A percentile compares a stretch with the other conserved stretches of the same genome.
Evolutionary conservation across 2,113 vertebrate genomes (phyloP).

Genomic region (Brachionichthys hirsutus): DNA sequence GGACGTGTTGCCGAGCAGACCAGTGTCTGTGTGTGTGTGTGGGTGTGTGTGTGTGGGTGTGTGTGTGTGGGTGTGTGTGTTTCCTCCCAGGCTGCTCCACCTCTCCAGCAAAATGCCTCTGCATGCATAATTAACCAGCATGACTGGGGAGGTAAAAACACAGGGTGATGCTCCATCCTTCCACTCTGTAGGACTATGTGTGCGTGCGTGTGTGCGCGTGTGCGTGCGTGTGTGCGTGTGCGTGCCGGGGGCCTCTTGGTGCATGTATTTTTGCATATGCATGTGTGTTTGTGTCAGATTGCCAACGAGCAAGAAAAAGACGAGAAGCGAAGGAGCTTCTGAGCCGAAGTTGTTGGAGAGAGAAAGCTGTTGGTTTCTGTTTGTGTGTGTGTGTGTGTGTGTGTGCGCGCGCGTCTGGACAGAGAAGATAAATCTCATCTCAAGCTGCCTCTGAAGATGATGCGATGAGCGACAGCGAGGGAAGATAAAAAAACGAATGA

Average conservation of each 20-base stretch:
- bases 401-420: slow-evolving; percentile 2
- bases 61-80: slow-evolving; percentile 18
- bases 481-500: slow-evolving; percentile 58
- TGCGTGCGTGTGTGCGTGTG: slow-evolving; percentile 21
- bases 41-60: no score
- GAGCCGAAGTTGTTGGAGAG: slow-evolving; percentile 50
- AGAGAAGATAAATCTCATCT: slow-evolving; percentile 72
- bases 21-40: slow-evolving; percentile 4
- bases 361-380: slow-evolving; percentile 37
- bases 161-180: slow-evolving; percentile 58
- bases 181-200: slow-evolving; percentile 31
- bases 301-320: slow-evolving; percentile 51
- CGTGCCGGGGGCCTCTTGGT: slow-evolving; percentile 3
- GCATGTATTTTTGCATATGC: not conserved
- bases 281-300: slow-evolving; percentile 40
- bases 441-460: slow-evolving; percentile 72
- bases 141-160: slow-evolving; percentile 71
- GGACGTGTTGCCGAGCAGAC: slow-evolving; percentile 16
- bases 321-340: slow-evolving; percentile 16
- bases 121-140: slow-evolving; percentile 76
- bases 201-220: slow-evolving; percentile 16
- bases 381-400: slow-evolving; percentile 3
- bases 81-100: slow-evolving; percentile 62
- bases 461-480: slow-evolving; percentile 70
- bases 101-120: slow-evolving; percentile 66